A percentile compares a stretch with the other conserved stretches of the same genome.
These are phyloP conservation scores for Bubo scandiacus DNA, from an alignment of 2,113 vertebrate genomes.

Conservation along the genomic window DNA sequence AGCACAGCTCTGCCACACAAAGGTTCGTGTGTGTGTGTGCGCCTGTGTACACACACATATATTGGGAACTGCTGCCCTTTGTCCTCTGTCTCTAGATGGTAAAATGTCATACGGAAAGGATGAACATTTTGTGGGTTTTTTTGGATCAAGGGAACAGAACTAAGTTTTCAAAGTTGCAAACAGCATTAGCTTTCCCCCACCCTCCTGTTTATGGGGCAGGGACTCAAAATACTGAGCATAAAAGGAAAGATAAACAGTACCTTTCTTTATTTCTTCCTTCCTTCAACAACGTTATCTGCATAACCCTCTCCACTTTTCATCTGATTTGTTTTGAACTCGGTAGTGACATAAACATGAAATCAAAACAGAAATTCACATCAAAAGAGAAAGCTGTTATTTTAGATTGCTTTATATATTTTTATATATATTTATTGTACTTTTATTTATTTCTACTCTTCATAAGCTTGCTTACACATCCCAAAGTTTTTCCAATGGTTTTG, in stretches of 20 bases:
- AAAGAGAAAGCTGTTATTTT: conserved; percentile 34
- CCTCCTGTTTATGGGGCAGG: background rate
- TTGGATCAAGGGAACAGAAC: background rate
- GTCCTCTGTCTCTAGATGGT: background rate
- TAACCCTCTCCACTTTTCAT: background rate
- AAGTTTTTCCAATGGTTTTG: conserved; percentile 13
- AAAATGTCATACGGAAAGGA: background rate
- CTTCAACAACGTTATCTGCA: background rate
- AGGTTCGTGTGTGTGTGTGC: background rate
- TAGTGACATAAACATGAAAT: conserved; percentile 15
- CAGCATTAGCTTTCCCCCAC: background rate
- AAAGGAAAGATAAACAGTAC: conserved; percentile 71
- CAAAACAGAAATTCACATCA: conserved; percentile 37
- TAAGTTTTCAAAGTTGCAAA: background rate
- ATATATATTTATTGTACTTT: background rate
- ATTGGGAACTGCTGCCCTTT: background rate
- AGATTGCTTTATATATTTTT: background rate
- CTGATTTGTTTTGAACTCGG: conserved; percentile 11
- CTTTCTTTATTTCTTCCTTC: conserved; percentile 51
- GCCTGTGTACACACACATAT: background rate
- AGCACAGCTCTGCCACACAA: background rate
- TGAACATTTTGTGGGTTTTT: background rate
- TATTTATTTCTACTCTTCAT: background rate
- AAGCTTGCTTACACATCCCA: background rate
- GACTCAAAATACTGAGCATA: background rate